Base-by-base conservation (phyloP, 1,140 invertebrate species). In the Papilio glaucus region DNA sequence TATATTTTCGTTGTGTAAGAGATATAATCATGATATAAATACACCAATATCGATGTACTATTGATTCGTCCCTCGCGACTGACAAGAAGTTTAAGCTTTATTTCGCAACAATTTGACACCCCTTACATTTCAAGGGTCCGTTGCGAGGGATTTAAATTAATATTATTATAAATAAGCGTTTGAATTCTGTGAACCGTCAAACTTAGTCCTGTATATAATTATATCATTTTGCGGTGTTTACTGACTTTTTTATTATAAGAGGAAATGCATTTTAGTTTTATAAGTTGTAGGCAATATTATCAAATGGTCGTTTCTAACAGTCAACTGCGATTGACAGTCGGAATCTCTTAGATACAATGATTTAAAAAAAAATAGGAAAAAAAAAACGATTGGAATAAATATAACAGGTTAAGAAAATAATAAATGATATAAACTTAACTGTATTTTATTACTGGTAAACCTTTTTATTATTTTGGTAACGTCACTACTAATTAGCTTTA, bases 221-320 rank as follows among this genome's bases (percentile, higher is more conserved):
- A 88, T 89, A 87, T 79, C 87, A 86, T 90, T 85, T 91, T 91
- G 85, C 88, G 83, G 83, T 86, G 85, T 91, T 88, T 85, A 85
- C 83, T 85, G 85, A 89, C 79, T 85, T 84, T 87, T 83, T 84
- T 87, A 86, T 85, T 85, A 67, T 90, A 92, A 92, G 89, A 87
- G 88, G 76, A 92, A 90, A 91, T 88, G 89, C 91, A 91, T 93
- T 93, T 92, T 93, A 91, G 89, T 91, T 91, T 86, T 90, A 85
- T 91, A 93, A 90, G 89, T 93, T 91, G 84, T 93, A 91, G 91
- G 88, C 86, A 89, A 91, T 91, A 90, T 89, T 89, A 89, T 88
- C 87, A 88, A 91, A 86, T 74, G 80, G 85, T 91, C 85, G 89
- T 91, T 86, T 92, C 84, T 91, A 90, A 89, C 81, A 81, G 90